Evolutionary conservation across 2,888 invertebrate species (phyloP), one percentile per base, ranked within the genome.

Genomic region (Kryphioiulus occultus): DNA sequence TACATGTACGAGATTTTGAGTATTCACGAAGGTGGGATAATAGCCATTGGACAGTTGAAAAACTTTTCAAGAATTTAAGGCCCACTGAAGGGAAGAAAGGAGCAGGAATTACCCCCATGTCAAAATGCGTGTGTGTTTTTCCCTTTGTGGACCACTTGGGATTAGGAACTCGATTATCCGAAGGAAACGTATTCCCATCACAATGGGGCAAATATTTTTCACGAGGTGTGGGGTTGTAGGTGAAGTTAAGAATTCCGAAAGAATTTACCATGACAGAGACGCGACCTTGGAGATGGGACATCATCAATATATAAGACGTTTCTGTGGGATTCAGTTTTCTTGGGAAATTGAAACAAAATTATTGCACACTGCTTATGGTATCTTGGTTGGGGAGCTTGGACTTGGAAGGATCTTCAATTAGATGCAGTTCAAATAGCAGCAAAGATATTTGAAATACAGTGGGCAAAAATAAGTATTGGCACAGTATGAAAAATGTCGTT

Each of bases 1-100:
- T 15, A 47, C 15, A 47, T n/a, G 22, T 59, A 59, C 59, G 59
- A 59, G 59, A 59, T 17, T 59, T 59, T 59, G 22, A 22, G 59
- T 10, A 59, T 59, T 59, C 59, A 59, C 4, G 7, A 10, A 59
- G 59, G 22, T 59, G 59, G 59, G 22, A 59, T 59, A 59, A 59
- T 59, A 22, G 59, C 59, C 59, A 59, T 59, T 59, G 59, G 59
- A 59, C 59, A 59, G 59, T 59, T 59, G 59, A 59, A 59, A 59
- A 59, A 59, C 59, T n/a, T 4, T 22, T 59, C 22, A 47, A 47
- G 19, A 47, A 12, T 47, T 47, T 47, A 47, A 47, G 59, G 59
- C 59, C 59, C 59, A 22, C 59, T 59, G 59, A 59, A 59, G 22
- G 59, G 17, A 47, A 17, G 59, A 59, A 59, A 59, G 22, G 22